Percentiles rank a stretch among this genome's conserved stretches.
Evolutionary conservation across 2,797 vertebrate genomes (phyloP).

Genomic region (Typhlichthys subterraneus): DNA sequence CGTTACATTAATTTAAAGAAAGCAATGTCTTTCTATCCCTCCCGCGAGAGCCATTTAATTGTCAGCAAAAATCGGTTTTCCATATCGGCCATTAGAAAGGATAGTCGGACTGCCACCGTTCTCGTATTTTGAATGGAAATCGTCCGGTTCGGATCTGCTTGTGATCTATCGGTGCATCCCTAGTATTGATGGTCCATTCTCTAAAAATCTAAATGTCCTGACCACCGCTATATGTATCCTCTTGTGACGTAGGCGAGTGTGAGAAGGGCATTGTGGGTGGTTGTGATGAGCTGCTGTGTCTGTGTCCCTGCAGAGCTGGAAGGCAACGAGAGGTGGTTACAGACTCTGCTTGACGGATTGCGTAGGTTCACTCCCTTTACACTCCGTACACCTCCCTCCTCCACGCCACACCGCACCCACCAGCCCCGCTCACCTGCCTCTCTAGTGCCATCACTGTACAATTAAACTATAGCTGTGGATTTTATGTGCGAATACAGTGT

Average conservation of each 20-base stretch:
- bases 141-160: no score
- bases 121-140: no score
- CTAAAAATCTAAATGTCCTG: no score
- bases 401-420: slow-evolving; percentile 28
- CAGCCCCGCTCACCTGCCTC: slow-evolving; percentile 34
- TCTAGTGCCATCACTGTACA: slow-evolving; percentile 35
- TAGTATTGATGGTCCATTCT: no score
- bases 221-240: slow-evolving; percentile 13
- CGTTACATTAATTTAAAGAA: no score
- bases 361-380: slow-evolving; percentile 65
- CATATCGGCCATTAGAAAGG: no score
- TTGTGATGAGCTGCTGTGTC: slow-evolving; percentile 72
- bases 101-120: no score
- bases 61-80: no score
- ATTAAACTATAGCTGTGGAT: slow-evolving; percentile 33
- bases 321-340: slow-evolving; percentile 75
- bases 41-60: no score
- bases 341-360: slow-evolving; percentile 74
- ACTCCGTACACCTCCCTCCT: slow-evolving; percentile 21
- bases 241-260: slow-evolving; percentile 23
- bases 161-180: no score
- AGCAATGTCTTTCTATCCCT: no score
- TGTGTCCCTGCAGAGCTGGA: slow-evolving; percentile 76
- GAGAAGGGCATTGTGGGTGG: slow-evolving; percentile 33
- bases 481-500: neutral